A percentile compares a stretch with the other conserved stretches of the same genome.
These are phyloP conservation scores for Molorchus minor DNA, from an alignment of 2,888 invertebrate species.

Conservation along the genomic window DNA sequence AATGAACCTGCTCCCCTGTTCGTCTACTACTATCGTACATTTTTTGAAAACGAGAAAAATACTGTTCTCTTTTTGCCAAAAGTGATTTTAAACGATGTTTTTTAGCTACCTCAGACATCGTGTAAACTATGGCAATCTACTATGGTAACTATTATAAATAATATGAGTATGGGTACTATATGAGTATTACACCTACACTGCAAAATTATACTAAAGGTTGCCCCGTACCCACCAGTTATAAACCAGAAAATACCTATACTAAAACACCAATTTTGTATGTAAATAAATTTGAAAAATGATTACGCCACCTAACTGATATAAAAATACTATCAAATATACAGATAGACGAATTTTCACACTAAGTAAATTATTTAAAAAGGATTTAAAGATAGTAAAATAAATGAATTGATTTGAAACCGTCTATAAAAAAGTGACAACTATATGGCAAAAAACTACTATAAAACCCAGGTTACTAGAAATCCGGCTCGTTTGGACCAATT, in stretches of 20 bases:
- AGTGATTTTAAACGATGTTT: background rate
- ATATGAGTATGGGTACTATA: background rate
- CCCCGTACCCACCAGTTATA: too few relatives aligned
- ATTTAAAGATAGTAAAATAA: too few relatives aligned
- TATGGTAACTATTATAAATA: background rate
- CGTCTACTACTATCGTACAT: background rate
- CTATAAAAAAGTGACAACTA: too few relatives aligned
- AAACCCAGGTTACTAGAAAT: too few relatives aligned
- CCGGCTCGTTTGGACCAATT: too few relatives aligned
- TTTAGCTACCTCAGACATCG: background rate
- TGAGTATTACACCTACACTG: background rate
- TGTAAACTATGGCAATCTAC: background rate
- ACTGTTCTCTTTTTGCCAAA: background rate
- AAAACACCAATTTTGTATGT: background rate
- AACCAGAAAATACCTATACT: too few relatives aligned
- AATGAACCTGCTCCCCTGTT: background rate
- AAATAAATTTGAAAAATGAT: background rate
- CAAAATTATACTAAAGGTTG: background rate
- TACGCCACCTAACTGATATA: background rate
- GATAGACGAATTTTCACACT: too few relatives aligned
- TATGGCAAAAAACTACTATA: too few relatives aligned
- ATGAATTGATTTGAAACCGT: too few relatives aligned
- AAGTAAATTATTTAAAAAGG: too few relatives aligned
- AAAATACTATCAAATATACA: constrained; percentile 4
- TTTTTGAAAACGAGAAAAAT: background rate